These are phyloP conservation scores for Phthorimaea operculella DNA, from an alignment of 1,140 invertebrate species.

Conservation along the genomic window DNA sequence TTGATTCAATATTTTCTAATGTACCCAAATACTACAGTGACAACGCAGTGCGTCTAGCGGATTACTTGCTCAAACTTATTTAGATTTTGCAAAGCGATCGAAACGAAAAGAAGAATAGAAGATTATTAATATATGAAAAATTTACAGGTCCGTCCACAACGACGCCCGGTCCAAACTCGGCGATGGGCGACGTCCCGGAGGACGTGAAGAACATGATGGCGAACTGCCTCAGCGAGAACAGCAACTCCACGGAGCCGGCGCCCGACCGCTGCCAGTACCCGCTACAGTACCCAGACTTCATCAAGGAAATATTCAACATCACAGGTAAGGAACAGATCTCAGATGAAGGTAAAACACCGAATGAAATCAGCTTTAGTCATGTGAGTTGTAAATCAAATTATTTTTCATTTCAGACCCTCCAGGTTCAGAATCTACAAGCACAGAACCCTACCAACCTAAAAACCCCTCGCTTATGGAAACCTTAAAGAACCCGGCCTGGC, in stretches of 20 bases:
- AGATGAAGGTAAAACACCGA: too few relatives aligned
- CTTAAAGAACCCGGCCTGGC: background rate
- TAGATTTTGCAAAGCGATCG: too few relatives aligned
- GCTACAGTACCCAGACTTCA: background rate
- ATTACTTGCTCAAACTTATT: too few relatives aligned
- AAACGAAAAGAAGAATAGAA: too few relatives aligned
- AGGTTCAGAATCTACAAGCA: background rate
- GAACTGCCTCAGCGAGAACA: slow-evolving; percentile 17
- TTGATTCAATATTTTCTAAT: too few relatives aligned
- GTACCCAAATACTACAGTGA: too few relatives aligned
- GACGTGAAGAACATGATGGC: slow-evolving; percentile 14
- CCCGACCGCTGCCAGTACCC: slow-evolving; percentile 21
- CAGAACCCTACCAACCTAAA: slow-evolving; percentile 11
- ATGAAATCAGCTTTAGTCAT: too few relatives aligned
- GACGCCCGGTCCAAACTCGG: background rate
- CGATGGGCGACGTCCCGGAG: slow-evolving; percentile 4
- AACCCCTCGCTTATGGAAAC: background rate
- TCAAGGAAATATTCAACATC: background rate
- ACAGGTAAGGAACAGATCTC: background rate
- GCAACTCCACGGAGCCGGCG: slow-evolving; percentile 13
- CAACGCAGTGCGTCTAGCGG: too few relatives aligned
- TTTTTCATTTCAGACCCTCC: background rate
- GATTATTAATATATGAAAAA: too few relatives aligned
- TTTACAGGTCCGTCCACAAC: background rate
- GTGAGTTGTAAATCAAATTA: background rate